Conservation (phyloP, 2,113 vertebrate species). For the Platanista minor region DNA sequence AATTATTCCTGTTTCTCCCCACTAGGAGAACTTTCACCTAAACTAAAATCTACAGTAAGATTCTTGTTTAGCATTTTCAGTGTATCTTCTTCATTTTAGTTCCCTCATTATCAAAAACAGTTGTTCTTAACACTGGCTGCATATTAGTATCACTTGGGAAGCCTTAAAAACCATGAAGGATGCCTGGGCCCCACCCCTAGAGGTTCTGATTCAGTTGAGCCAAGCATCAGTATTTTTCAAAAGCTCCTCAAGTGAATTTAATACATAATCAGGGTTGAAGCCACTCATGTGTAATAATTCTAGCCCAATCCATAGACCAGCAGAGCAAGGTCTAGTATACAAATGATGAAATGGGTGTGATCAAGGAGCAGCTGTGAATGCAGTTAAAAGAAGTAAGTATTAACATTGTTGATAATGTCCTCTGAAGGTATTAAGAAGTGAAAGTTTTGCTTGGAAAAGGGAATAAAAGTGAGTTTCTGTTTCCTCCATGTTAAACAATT, state of each 20-base stretch:
- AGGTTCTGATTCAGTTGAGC: not conserved
- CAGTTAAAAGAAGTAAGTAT: not conserved
- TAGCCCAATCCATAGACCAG: not conserved
- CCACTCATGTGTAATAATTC: not conserved
- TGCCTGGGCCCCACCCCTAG: not conserved
- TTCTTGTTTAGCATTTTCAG: conserved; percentile 3
- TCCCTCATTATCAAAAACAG: not conserved
- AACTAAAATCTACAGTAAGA: not conserved
- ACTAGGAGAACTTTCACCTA: not conserved
- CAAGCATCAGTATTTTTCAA: not conserved
- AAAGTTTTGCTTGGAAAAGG: not conserved
- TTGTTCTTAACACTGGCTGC: not conserved
- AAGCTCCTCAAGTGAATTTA: not conserved
- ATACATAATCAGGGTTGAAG: not conserved
- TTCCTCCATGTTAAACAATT: not conserved
- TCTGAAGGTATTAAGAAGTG: not conserved
- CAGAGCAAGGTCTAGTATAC: not conserved
- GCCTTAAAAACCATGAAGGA: not conserved
- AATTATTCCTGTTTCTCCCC: not conserved
- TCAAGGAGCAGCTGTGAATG: not conserved
- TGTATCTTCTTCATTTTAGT: not conserved
- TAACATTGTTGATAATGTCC: not conserved
- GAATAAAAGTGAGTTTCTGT: not conserved
- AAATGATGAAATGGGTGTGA: not conserved
- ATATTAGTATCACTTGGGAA: not conserved